Base-by-base conservation (phyloP, 2,888 invertebrate species). In the Catocala nupta region DNA sequence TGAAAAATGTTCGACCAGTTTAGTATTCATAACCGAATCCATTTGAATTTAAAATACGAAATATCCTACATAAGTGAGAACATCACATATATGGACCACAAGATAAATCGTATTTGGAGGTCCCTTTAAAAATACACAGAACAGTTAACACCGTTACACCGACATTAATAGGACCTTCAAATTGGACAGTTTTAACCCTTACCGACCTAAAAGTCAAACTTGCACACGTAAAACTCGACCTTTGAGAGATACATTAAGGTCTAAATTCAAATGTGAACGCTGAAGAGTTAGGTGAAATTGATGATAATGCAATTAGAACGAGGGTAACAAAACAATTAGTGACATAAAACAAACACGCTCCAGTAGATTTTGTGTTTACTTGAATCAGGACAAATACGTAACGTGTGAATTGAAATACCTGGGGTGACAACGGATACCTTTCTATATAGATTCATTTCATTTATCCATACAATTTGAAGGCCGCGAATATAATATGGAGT, bases 301-400 rank as follows among this genome's bases (percentile, higher is more conserved):
- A 10, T 6, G 42, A 36, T 5, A 7, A 11, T 34, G 13, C n/a
- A 34, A 48, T 58, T 58, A 10, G 16, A 47, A 51, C 54, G 55
- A 43, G 7, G 52, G 48, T 56, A 62, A 34, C 53, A 67, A 67
- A 63, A 66, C 59, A 71, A 63, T 66, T 59, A 70, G 55, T 45
- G 55, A 51, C 47, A 34, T 51, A 43, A 42, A 33, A 60, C 51
- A 39, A 60, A 60, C 51, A 50, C 36, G 45, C 16, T 52, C 44
- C 53, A 52, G 45, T 39, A 58, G 55, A 59, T 49, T 42, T 36
- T 44, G 34, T 63, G 59, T 57, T 57, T 48, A 55, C 51, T 39
- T 43, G 51, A 70, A 56, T 57, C 51, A 34, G 36, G 45, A 55
- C 45, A 12, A 34, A 56, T 43, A 57, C 43, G 49, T 9, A 50